Conservation (phyloP, 2,797 vertebrate genomes). For the Aplochiton taeniatus region DNA sequence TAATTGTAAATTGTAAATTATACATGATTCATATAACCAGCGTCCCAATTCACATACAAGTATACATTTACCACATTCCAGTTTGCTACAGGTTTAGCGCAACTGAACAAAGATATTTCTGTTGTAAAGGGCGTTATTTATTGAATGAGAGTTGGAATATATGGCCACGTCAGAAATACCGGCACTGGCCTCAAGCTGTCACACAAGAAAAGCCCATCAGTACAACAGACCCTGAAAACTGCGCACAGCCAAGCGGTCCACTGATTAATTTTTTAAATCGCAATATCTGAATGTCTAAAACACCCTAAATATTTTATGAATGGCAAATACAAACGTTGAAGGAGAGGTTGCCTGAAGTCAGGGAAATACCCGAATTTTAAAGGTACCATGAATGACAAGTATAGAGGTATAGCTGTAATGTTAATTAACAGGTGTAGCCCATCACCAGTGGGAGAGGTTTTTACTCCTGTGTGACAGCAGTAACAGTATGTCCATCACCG, state of each 20-base stretch:
- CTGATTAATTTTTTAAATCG: constrained; percentile 54
- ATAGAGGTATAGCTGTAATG: no score
- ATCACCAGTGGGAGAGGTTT: no score
- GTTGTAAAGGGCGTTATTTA: constrained; percentile 14
- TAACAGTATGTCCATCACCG: background rate
- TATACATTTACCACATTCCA: background rate
- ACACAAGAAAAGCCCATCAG: constrained; percentile 7
- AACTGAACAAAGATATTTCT: constrained; percentile 6
- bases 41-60: background rate
- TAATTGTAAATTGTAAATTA: no score
- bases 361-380: constrained; percentile 7
- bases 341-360: background rate
- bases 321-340: constrained; percentile 1
- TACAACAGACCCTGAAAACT: constrained; percentile 13
- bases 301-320: constrained; percentile 47
- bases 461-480: background rate
- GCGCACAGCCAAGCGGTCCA: constrained; percentile 5
- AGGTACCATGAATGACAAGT: background rate
- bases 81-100: constrained; percentile 2
- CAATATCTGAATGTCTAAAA: constrained; percentile 42
- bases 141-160: background rate
- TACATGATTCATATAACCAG: background rate
- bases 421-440: no score
- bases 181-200: constrained; percentile 8
- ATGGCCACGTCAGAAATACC: constrained; percentile 7